These are phyloP conservation scores for Drosophila biarmipes DNA, from an alignment of 1,140 invertebrate species.

Conservation along the genomic window DNA sequence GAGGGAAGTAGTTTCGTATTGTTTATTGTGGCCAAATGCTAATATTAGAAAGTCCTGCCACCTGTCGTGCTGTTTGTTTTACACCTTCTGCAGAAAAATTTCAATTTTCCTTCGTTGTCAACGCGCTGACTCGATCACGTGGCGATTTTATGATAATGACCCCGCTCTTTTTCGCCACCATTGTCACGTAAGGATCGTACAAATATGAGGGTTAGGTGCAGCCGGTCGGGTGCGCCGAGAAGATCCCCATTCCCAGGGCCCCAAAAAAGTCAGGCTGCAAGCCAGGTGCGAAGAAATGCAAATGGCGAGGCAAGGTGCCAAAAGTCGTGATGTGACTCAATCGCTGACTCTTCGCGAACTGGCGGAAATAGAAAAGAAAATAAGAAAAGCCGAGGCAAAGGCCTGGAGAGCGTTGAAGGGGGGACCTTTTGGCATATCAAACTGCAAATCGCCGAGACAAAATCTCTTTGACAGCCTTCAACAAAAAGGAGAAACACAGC, in stretches of 20 bases:
- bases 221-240: constrained; percentile 9
- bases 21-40: not conserved
- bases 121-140: constrained; percentile 22
- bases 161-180: constrained; percentile 16
- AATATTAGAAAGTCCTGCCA: constrained; percentile 27
- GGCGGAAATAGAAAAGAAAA: constrained; percentile 46
- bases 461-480: constrained; percentile 62
- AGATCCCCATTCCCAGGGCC: constrained; percentile 11
- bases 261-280: constrained; percentile 1
- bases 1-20: not conserved
- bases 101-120: not conserved
- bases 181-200: constrained; percentile 56
- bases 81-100: not conserved
- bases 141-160: constrained; percentile 55
- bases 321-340: constrained; percentile 61
- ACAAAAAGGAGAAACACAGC: constrained; percentile 45
- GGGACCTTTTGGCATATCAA: constrained; percentile 60
- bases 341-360: constrained; percentile 18
- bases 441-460: constrained; percentile 54
- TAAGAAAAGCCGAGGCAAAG: constrained; percentile 5
- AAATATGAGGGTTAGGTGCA: constrained; percentile 56
- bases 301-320: constrained; percentile 56
- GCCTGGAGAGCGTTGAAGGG: not conserved
- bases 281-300: constrained; percentile 56
- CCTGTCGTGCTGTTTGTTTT: constrained; percentile 3